Base-by-base conservation (phyloP, 2,113 vertebrate species). In the Syrmaticus mikado region DNA sequence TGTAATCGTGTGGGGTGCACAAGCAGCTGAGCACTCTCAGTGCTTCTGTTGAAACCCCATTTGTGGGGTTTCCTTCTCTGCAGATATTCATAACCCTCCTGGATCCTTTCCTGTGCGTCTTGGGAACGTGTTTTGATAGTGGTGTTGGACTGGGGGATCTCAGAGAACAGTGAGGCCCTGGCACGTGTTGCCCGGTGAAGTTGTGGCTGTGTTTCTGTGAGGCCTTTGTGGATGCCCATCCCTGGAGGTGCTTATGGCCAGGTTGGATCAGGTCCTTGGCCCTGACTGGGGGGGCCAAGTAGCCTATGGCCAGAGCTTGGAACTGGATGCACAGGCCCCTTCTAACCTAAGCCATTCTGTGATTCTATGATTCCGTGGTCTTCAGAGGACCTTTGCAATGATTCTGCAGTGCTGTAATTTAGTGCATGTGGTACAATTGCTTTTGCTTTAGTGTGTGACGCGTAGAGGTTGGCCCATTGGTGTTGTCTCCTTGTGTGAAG, bases 1-100 rank as follows among this genome's bases (percentile, higher is more conserved):
- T 71, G 60, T 8, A 74, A 36, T 61, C 17, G 7, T 14, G 30
- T 32, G 28, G 45, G n/a, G 36, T 21, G 17, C 20, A 10, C 36
- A 15, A 70, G 40, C 27, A 1, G 7, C 0, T 1, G 7, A 13
- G 40, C 2, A 1, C 43, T 10, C 45, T 0, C 0, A 58, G 2
- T 58, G 8, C 32, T 32, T 32, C 55, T 58, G 55, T 57, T 19
- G 18, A 32, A 58, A n/a, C 32, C 32, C 18, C 55, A 5, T 58
- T n/a, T 58, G 55, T 58, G 30, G 55, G 32, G 11, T 21, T 19
- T 58, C 55, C 55, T 57, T 57, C 55, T 20, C 55, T 21, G 55
- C 11, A 58, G 55, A 58, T 58, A n/a, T 32, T 58, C 11, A 11
- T 11, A 58, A 20, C 55, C 18, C 18, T n/a, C 32, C 55, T n/a